Conservation (phyloP, 64 coral and sea anemone genomes). For the Dendrophyllia cribrosa region DNA sequence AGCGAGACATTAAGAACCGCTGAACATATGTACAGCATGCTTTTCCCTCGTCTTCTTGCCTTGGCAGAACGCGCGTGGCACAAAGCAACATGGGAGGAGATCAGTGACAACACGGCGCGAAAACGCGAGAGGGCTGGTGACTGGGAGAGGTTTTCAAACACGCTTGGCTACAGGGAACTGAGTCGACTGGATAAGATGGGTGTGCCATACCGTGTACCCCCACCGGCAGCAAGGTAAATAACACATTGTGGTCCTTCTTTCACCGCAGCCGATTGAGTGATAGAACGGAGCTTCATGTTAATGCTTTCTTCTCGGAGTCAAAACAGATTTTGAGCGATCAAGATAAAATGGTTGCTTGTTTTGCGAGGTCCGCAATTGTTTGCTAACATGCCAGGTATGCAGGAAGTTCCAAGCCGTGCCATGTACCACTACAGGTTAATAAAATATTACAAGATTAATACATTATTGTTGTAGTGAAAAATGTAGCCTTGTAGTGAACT, state of each 20-base stretch:
- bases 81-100: conserved; percentile 87
- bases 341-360: too few species aligned
- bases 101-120: conserved; percentile 26
- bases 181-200: conserved; percentile 61
- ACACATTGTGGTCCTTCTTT: not conserved
- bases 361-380: too few species aligned
- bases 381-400: too few species aligned
- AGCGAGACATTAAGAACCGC: conserved; percentile 81
- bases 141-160: conserved; percentile 70
- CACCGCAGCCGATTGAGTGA: not conserved
- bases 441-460: too few species aligned
- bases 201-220: conserved; percentile 69
- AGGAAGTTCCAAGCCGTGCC: too few species aligned
- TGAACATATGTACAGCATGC: conserved; percentile 78
- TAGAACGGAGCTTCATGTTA: not conserved
- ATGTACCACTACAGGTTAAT: too few species aligned
- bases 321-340: too few species aligned
- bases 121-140: conserved; percentile 45
- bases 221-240: conserved; percentile 76
- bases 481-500: too few species aligned
- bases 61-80: conserved; percentile 89
- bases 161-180: conserved; percentile 70
- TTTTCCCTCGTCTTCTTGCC: conserved; percentile 82
- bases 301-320: not conserved
- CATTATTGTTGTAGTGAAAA: too few species aligned